phyloP scores from a whole-genome alignment of 2,888 invertebrate genomes.

The Cantharis rufa region DNA sequence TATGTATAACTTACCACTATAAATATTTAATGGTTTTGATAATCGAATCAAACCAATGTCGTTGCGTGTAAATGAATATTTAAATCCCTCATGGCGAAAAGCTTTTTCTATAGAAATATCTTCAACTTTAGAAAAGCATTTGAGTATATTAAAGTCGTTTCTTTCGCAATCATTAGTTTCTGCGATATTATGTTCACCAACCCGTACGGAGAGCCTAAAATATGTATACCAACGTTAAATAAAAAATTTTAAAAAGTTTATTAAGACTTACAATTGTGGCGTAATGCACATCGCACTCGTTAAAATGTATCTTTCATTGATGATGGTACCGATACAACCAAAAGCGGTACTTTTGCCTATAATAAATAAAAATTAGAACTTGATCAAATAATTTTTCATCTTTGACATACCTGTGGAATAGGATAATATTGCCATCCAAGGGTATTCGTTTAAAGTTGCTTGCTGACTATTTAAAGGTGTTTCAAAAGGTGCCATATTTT shows the following conservation, averaged over 20 bases:
- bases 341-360: conserved; percentile 29
- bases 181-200: conserved; percentile 64
- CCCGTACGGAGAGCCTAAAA: conserved; percentile 60
- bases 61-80: conserved; percentile 56
- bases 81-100: conserved; percentile 59
- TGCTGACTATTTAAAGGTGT: conserved; percentile 56
- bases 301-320: conserved; percentile 60
- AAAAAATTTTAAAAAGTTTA: conserved; percentile 39
- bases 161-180: conserved; percentile 55
- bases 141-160: conserved; percentile 37
- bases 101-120: conserved; percentile 58
- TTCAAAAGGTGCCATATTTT: background rate
- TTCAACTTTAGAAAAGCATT: conserved; percentile 56
- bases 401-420: conserved; percentile 52
- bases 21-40: conserved; percentile 41
- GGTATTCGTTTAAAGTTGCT: conserved; percentile 67
- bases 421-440: conserved; percentile 75
- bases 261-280: conserved; percentile 37
- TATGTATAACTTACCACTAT: background rate
- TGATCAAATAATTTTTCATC: background rate
- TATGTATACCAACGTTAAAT: background rate
- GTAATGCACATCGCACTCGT: conserved; percentile 64
- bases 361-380: background rate
- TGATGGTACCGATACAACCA: conserved; percentile 59
- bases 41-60: conserved; percentile 63